Percentiles rank a stretch among this genome's conserved stretches.
Evolutionary conservation across 2,888 invertebrate species (phyloP).

Genomic region (Drosophila acutilabella): DNA sequence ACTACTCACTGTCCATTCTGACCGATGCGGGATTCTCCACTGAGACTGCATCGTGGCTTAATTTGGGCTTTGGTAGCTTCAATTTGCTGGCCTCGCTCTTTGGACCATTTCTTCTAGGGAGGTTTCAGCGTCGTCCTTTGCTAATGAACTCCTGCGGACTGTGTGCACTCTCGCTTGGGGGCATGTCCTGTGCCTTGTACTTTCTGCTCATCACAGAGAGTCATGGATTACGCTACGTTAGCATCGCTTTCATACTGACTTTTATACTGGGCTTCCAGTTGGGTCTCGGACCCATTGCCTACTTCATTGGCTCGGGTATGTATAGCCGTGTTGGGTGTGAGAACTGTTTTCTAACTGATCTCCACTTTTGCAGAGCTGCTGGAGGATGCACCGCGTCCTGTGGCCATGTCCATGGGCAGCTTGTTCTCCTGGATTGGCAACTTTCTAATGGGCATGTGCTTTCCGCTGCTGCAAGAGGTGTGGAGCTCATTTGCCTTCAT

Average conservation of each 20-base stretch:
- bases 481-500: conserved; percentile 91
- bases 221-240: conserved; percentile 87
- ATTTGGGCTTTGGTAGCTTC: conserved; percentile 90
- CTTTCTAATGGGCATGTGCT: conserved; percentile 92
- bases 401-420: conserved; percentile 94
- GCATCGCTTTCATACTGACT: conserved; percentile 88
- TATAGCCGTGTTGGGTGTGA: not conserved
- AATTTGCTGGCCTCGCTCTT: conserved; percentile 88
- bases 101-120: conserved; percentile 88
- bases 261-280: conserved; percentile 92
- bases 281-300: conserved; percentile 94
- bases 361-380: conserved; percentile 88
- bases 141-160: conserved; percentile 88
- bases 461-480: conserved; percentile 87
- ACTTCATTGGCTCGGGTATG: conserved; percentile 92
- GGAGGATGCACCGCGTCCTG: conserved; percentile 91
- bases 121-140: conserved; percentile 88
- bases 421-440: conserved; percentile 95
- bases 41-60: conserved; percentile 88
- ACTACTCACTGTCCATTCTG: conserved; percentile 93
- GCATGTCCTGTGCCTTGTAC: conserved; percentile 87
- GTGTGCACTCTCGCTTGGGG: conserved; percentile 87
- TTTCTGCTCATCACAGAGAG: conserved; percentile 87
- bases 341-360: not conserved
- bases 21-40: conserved; percentile 88